Conservation (phyloP, 2,888 invertebrate species). For the Trisateles emortualis region DNA sequence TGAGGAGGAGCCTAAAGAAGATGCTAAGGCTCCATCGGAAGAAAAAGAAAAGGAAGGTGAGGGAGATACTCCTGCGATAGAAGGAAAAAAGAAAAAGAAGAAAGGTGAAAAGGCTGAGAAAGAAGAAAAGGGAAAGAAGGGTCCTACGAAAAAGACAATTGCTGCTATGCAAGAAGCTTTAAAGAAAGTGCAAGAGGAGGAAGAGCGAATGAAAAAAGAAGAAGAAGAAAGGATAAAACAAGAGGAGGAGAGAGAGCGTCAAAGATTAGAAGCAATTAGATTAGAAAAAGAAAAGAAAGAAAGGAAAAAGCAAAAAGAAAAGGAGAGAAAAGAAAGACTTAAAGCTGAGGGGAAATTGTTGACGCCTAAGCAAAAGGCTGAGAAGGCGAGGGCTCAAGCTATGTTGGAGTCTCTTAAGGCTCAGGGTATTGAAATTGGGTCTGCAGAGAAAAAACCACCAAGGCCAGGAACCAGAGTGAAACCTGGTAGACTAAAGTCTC, state of each 20-base stretch:
- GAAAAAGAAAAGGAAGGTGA: slow-evolving; percentile 74
- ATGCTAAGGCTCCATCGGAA: slow-evolving; percentile 69
- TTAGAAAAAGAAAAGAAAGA: slow-evolving; percentile 96
- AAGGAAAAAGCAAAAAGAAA: slow-evolving; percentile 96
- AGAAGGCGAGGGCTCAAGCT: slow-evolving; percentile 95
- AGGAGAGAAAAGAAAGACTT: slow-evolving; percentile 95
- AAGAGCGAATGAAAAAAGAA: slow-evolving; percentile 90
- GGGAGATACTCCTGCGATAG: slow-evolving; percentile 65
- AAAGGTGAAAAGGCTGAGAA: slow-evolving; percentile 76
- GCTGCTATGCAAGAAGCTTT: slow-evolving; percentile 97
- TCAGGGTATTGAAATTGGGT: slow-evolving; percentile 94
- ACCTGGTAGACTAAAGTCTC: slow-evolving; percentile 89
- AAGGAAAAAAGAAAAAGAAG: slow-evolving; percentile 83
- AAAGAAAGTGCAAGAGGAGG: slow-evolving; percentile 95
- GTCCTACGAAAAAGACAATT: slow-evolving; percentile 94
- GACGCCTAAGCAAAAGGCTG: slow-evolving; percentile 97
- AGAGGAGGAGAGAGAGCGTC: slow-evolving; percentile 91
- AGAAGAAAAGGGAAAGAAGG: slow-evolving; percentile 88
- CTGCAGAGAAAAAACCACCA: slow-evolving; percentile 88
- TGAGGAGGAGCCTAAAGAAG: slow-evolving; percentile 70
- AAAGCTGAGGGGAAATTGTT: slow-evolving; percentile 98
- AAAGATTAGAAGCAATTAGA: slow-evolving; percentile 91
- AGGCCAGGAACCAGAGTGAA: slow-evolving; percentile 92
- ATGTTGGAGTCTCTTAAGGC: slow-evolving; percentile 96
- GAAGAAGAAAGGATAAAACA: slow-evolving; percentile 93